Evolutionary conservation across 2,888 invertebrate species (phyloP).

Genomic region (Cartodere bifasciata): DNA sequence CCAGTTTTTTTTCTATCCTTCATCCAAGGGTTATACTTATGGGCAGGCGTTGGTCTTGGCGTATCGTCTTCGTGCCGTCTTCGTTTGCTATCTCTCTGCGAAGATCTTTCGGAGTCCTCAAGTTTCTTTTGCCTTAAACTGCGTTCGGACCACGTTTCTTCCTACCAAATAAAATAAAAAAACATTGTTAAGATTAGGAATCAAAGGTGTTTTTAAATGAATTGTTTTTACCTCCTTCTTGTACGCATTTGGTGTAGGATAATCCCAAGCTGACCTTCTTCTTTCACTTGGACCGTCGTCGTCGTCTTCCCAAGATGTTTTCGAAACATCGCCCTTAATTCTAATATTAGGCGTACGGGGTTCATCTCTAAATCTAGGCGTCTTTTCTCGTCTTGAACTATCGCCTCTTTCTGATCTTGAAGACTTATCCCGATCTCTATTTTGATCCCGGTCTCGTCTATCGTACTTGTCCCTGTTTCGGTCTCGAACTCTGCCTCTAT

Average conservation of each 20-base stretch:
- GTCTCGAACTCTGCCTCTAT: neutral
- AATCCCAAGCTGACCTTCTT: conserved; percentile 80
- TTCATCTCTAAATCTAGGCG: conserved; percentile 67
- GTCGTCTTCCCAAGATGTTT: conserved; percentile 72
- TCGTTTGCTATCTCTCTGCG: conserved; percentile 20
- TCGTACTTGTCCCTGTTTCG: conserved; percentile 29
- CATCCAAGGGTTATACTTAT: conserved; percentile 72
- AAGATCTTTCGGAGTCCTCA: conserved; percentile 28
- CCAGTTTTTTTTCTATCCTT: conserved; percentile 53
- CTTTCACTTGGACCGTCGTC: conserved; percentile 47
- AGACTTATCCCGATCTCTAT: conserved; percentile 17
- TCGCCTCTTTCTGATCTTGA: neutral
- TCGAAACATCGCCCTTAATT: conserved; percentile 49
- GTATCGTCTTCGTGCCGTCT: conserved; percentile 50
- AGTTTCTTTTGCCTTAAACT: conserved; percentile 20
- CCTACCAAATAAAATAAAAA: too few species aligned
- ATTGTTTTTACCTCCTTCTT: too few species aligned
- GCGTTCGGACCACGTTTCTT: conserved; percentile 28
- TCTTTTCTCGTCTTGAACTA: conserved; percentile 19
- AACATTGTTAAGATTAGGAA: too few species aligned
- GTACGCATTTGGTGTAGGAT: conserved; percentile 68
- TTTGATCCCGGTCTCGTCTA: conserved; percentile 19
- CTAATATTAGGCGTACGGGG: conserved; percentile 66
- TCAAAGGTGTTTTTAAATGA: too few species aligned
- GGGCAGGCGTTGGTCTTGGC: conserved; percentile 74